phyloP scores from a whole-genome alignment of 2,888 invertebrate species.

The Nasonovia ribisnigri region DNA sequence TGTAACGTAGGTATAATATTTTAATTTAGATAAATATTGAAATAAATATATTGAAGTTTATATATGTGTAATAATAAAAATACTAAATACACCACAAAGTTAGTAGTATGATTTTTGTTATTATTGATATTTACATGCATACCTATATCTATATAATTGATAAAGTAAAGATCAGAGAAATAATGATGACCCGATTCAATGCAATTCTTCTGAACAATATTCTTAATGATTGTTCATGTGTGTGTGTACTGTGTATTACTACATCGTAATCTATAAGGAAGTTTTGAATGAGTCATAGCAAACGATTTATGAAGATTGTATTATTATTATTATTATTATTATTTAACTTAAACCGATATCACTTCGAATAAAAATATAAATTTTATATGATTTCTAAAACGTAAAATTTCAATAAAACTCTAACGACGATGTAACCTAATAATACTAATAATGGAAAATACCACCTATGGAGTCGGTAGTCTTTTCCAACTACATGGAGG shows the following conservation, averaged over 20 bases:
- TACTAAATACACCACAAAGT: neutral
- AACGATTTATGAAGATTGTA: neutral
- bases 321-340: neutral
- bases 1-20: neutral
- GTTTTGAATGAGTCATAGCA: slow-evolving; percentile 31
- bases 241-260: neutral
- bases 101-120: neutral
- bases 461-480: neutral
- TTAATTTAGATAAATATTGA: neutral
- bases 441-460: slow-evolving; percentile 40
- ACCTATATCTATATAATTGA: neutral
- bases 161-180: neutral
- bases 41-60: neutral
- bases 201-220: slow-evolving; percentile 21
- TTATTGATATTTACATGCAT: neutral
- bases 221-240: neutral
- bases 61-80: neutral
- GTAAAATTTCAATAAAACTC: neutral
- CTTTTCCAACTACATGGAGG: neutral
- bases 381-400: neutral
- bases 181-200: neutral
- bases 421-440: neutral
- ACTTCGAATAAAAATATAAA: neutral
- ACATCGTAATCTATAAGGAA: slow-evolving; percentile 21
- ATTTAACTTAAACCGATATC: neutral